Conservation (phyloP, 2,113 vertebrate species). For the Toxotes chatareus region DNA sequence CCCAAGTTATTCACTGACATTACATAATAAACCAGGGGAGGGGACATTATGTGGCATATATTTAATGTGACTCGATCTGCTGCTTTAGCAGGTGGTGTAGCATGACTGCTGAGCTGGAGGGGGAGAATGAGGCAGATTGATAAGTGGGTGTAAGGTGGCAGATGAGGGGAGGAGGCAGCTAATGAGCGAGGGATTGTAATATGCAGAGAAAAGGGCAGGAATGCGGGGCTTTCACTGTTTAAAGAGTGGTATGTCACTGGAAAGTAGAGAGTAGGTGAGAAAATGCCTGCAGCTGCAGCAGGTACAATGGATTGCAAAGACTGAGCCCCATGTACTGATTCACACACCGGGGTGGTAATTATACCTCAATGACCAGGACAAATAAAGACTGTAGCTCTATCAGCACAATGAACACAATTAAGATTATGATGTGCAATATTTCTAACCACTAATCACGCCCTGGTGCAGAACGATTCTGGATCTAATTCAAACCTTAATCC, state of each 20-base stretch:
- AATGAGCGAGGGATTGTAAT: conserved; percentile 65
- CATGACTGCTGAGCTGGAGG: conserved; percentile 54
- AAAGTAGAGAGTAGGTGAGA: conserved; percentile 70
- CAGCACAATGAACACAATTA: background rate
- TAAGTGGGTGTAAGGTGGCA: conserved; percentile 65
- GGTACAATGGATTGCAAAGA: conserved; percentile 50
- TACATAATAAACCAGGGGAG: conserved; percentile 57
- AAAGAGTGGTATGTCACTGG: conserved; percentile 61
- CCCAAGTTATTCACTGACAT: conserved; percentile 59
- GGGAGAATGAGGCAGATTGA: conserved; percentile 56
- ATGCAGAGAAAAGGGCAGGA: conserved; percentile 63
- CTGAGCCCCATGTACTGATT: conserved; percentile 3
- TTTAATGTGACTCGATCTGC: conserved; percentile 72
- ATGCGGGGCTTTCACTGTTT: conserved; percentile 62
- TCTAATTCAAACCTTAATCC: background rate
- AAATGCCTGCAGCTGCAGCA: conserved; percentile 66
- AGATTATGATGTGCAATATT: background rate
- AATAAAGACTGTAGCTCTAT: background rate
- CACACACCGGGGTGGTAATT: conserved; percentile 39
- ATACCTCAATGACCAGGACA: conserved; percentile 34
- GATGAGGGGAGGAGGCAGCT: conserved; percentile 49
- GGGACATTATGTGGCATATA: conserved; percentile 56
- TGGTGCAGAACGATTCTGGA: background rate
- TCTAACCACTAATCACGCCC: conserved; percentile 10
- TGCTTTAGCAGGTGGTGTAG: conserved; percentile 52